phyloP scores from a whole-genome alignment of 1,140 invertebrate genomes.

The Vollenhovia emeryi region DNA sequence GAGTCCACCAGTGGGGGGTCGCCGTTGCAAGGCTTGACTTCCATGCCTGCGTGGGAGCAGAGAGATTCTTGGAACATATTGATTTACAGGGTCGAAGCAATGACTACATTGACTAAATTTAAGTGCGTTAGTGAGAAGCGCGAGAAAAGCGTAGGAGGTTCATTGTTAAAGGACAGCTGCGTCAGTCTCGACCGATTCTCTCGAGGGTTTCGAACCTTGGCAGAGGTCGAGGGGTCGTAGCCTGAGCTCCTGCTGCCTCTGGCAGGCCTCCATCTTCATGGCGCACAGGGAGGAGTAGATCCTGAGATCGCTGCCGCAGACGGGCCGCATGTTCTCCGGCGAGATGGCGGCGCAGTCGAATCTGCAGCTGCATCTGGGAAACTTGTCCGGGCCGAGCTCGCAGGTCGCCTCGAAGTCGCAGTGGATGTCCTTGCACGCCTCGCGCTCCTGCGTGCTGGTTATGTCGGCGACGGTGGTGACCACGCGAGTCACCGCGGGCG shows the following conservation, averaged over 20 bases:
- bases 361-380: constrained; percentile 91
- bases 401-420: constrained; percentile 94
- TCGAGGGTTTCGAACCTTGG: constrained; percentile 88
- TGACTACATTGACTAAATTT: neutral
- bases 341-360: constrained; percentile 88
- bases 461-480: constrained; percentile 79
- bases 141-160: neutral
- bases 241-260: constrained; percentile 92
- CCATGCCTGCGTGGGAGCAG: constrained; percentile 88
- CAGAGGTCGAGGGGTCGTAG: constrained; percentile 92
- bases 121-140: neutral
- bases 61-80: neutral
- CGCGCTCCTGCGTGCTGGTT: constrained; percentile 85
- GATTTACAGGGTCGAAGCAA: neutral
- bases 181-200: neutral
- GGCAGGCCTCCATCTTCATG: constrained; percentile 95
- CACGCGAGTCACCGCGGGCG: constrained; percentile 78
- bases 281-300: constrained; percentile 94
- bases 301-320: constrained; percentile 94
- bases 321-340: constrained; percentile 87
- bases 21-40: constrained; percentile 94
- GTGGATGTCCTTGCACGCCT: constrained; percentile 91
- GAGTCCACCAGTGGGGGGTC: constrained; percentile 91
- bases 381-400: constrained; percentile 91
- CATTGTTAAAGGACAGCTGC: neutral